Conservation (phyloP, 2,113 vertebrate species). For the Willisornis vidua region DNA sequence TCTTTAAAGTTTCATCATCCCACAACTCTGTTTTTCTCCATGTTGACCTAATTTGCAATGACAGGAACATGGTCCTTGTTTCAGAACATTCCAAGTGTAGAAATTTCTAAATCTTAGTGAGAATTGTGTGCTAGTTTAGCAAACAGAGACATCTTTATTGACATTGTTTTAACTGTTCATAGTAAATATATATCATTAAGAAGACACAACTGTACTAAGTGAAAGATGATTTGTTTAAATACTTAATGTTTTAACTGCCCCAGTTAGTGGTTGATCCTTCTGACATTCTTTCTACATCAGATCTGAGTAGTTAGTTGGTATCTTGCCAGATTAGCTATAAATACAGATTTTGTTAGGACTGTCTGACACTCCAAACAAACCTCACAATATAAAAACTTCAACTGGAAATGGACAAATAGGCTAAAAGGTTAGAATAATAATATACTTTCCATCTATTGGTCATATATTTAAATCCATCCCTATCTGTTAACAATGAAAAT, state of each 20-base stretch:
- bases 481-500: not conserved
- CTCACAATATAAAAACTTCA: not conserved
- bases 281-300: not conserved
- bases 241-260: not conserved
- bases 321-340: not conserved
- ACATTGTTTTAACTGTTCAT: not conserved
- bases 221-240: not conserved
- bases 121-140: not conserved
- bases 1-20: constrained; percentile 71
- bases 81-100: constrained; percentile 67
- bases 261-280: not conserved
- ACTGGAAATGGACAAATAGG: not conserved
- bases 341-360: not conserved
- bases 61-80: constrained; percentile 72
- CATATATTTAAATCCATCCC: not conserved
- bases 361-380: not conserved
- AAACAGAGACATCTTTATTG: constrained; percentile 20
- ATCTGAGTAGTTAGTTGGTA: not conserved
- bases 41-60: constrained; percentile 77
- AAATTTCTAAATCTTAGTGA: constrained; percentile 47
- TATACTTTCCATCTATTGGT: not conserved
- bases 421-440: not conserved
- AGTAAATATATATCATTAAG: not conserved
- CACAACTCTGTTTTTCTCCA: constrained; percentile 58
- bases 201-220: not conserved